phyloP scores from a whole-genome alignment of 2,113 vertebrate genomes.

The Chaetodon trifascialis region DNA sequence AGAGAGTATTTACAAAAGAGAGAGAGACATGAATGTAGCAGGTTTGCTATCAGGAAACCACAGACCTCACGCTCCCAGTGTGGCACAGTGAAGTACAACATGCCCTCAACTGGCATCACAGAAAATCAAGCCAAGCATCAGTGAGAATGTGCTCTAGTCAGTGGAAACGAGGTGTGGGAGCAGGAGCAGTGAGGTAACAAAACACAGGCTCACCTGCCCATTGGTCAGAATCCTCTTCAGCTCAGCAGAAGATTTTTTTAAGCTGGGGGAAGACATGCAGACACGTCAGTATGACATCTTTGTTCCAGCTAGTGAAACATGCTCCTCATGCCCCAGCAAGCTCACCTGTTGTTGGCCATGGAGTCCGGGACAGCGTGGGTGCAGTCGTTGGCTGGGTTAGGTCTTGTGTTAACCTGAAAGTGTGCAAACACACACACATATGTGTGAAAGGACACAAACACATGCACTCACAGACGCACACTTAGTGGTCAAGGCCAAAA shows the following conservation, averaged over 20 bases:
- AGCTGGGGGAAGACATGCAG: constrained; percentile 79
- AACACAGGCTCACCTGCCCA: constrained; percentile 88
- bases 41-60: not conserved
- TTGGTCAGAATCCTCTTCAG: constrained; percentile 96
- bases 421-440: constrained; percentile 69
- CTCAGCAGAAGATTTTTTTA: constrained; percentile 98
- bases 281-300: constrained; percentile 4
- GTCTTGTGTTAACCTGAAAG: constrained; percentile 95
- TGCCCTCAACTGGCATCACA: constrained; percentile 79
- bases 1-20: constrained; percentile 36
- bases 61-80: not conserved
- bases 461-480: constrained; percentile 55
- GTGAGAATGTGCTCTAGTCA: constrained; percentile 87
- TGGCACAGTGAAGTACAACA: constrained; percentile 63
- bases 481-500: constrained; percentile 54
- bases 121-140: constrained; percentile 90
- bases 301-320: not conserved
- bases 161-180: constrained; percentile 83
- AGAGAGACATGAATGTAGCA: not conserved
- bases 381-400: constrained; percentile 88
- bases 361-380: constrained; percentile 86
- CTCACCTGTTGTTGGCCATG: constrained; percentile 96
- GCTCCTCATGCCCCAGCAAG: constrained; percentile 10
- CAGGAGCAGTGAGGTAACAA: not conserved
- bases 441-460: constrained; percentile 67